These are phyloP conservation scores for Tupaia tana DNA, from an alignment of 2,113 vertebrate species.

Conservation along the genomic window DNA sequence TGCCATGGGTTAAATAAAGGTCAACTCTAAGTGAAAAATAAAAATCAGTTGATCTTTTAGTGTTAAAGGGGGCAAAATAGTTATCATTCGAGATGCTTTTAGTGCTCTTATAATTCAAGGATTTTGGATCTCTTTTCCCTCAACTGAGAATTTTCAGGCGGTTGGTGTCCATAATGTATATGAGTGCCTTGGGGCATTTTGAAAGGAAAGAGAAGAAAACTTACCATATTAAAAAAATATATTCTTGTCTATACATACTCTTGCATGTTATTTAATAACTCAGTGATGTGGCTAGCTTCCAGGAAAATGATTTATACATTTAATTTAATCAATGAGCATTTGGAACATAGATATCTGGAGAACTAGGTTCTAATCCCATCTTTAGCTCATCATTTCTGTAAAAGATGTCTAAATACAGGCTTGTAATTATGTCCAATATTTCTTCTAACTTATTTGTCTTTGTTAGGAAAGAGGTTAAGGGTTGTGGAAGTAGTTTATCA, in stretches of 20 bases:
- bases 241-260: slow-evolving; percentile 28
- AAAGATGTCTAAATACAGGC: slow-evolving; percentile 10
- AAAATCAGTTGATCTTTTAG: slow-evolving; percentile 72
- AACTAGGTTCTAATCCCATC: not conserved
- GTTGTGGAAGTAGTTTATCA: not conserved
- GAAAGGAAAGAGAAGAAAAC: slow-evolving; percentile 75
- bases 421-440: slow-evolving; percentile 18
- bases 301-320: slow-evolving; percentile 50
- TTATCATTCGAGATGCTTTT: slow-evolving; percentile 82
- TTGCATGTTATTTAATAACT: slow-evolving; percentile 61
- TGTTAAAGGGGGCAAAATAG: slow-evolving; percentile 80
- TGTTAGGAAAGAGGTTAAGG: not conserved
- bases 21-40: slow-evolving; percentile 81
- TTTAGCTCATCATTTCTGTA: slow-evolving; percentile 37
- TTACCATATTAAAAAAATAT: slow-evolving; percentile 63
- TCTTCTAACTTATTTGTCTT: not conserved
- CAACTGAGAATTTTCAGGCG: slow-evolving; percentile 81
- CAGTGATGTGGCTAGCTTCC: not conserved
- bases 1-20: slow-evolving; percentile 82
- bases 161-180: slow-evolving; percentile 82
- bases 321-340: slow-evolving; percentile 51
- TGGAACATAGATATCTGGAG: slow-evolving; percentile 13
- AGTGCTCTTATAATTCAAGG: slow-evolving; percentile 77
- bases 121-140: slow-evolving; percentile 78
- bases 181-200: slow-evolving; percentile 82